A percentile compares a stretch with the other conserved stretches of the same genome.
Evolutionary conservation across 30 jellyfish, hydroid and myxozoan genomes (phyloP).

Genomic region (Clytia hemisphaerica): DNA sequence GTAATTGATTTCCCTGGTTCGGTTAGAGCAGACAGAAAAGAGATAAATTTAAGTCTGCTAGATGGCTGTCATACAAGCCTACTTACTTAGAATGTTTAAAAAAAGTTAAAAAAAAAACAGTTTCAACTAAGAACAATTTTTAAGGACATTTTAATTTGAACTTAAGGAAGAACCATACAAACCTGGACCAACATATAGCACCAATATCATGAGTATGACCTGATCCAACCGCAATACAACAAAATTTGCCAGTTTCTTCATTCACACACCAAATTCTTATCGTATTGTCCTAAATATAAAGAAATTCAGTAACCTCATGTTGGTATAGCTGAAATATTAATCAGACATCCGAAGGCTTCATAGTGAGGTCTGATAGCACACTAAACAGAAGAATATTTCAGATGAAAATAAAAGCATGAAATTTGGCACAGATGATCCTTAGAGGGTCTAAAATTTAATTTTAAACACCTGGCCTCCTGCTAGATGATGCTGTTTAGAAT

Average conservation of each 20-base stretch:
- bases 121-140: neutral
- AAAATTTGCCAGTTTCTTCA: conserved; percentile 30
- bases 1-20: no score
- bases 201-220: conserved; percentile 83
- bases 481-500: no score
- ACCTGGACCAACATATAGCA: conserved; percentile 59
- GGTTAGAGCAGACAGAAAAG: no score
- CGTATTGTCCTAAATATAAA: conserved; percentile 47
- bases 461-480: no score
- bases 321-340: neutral
- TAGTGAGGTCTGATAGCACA: no score
- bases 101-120: neutral
- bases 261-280: conserved; percentile 47
- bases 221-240: conserved; percentile 61
- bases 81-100: neutral
- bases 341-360: no score
- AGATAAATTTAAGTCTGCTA: neutral
- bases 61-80: neutral
- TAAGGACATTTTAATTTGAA: no score
- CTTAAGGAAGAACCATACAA: neutral
- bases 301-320: neutral
- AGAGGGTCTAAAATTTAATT: no score
- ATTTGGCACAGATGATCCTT: no score
- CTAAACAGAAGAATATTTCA: no score
- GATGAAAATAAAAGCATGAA: no score